Conservation (phyloP, 2,797 vertebrate species). For the Catharus ustulatus region DNA sequence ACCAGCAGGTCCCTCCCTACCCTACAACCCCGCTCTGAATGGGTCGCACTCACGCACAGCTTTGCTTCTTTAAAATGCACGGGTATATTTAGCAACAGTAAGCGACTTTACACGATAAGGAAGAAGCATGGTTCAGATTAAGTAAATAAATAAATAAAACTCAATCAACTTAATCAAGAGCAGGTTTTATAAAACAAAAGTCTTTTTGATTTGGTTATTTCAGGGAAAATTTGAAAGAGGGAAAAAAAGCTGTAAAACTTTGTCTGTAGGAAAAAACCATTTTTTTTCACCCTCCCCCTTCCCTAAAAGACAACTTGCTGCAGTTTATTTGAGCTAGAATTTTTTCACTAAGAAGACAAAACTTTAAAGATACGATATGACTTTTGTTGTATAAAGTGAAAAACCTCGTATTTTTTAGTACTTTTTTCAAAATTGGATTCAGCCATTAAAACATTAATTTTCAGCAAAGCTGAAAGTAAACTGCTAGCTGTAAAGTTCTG, state of each 20-base stretch:
- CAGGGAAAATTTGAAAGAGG: background rate
- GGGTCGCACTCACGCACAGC: background rate
- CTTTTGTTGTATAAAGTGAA: background rate
- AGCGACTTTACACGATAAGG: background rate
- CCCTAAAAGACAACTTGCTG: background rate
- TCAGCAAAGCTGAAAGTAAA: background rate
- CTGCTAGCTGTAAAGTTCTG: background rate
- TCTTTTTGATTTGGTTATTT: background rate
- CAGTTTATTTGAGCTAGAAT: background rate
- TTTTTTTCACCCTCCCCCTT: background rate
- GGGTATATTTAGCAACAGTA: conserved; percentile 51
- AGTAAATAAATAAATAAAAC: conserved; percentile 19
- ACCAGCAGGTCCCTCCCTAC: conserved; percentile 67
- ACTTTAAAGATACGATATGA: background rate
- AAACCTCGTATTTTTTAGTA: background rate
- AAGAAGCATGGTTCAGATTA: background rate
- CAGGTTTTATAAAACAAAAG: background rate
- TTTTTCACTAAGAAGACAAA: background rate
- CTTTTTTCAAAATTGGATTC: background rate
- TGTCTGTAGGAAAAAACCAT: background rate
- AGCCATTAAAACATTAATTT: background rate
- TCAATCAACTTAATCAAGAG: background rate
- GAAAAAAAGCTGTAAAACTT: background rate
- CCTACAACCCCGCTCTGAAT: conserved; percentile 5
- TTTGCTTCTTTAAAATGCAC: conserved; percentile 46